A percentile compares a stretch with the other conserved stretches of the same genome.
Evolutionary conservation across 30 jellyfish, hydroid and myxozoan species (phyloP).

Genomic region (Hydractinia symbiolongicarpus): DNA sequence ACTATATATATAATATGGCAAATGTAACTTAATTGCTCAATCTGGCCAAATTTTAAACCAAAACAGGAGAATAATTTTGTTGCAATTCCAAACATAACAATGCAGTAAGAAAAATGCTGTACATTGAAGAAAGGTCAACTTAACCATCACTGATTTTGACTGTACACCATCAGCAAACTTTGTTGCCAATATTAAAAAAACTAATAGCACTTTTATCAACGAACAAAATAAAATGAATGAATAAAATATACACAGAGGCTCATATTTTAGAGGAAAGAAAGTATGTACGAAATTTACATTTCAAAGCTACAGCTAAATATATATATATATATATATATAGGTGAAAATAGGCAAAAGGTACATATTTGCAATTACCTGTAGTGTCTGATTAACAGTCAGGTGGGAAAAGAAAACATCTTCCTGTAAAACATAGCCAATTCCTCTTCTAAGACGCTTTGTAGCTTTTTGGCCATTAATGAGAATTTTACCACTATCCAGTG

Average conservation of each 20-base stretch:
- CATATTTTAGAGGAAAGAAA: neutral
- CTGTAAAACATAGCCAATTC: constrained; percentile 54
- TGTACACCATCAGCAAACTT: too few relatives aligned
- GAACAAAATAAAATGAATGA: too few relatives aligned
- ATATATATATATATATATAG: neutral
- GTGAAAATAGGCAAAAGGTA: too few relatives aligned
- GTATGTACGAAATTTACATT: neutral
- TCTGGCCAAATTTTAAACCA: constrained; percentile 26
- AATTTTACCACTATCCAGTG: constrained; percentile 14
- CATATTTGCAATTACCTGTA: constrained; percentile 10
- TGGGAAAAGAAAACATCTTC: constrained; percentile 68
- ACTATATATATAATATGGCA: constrained; percentile 28
- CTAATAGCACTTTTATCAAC: too few relatives aligned
- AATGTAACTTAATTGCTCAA: constrained; percentile 5
- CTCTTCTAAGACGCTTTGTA: constrained; percentile 28
- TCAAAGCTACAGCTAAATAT: neutral
- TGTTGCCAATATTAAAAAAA: too few relatives aligned
- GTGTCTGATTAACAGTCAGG: constrained; percentile 22
- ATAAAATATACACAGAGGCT: too few relatives aligned
- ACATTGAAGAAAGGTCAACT: too few relatives aligned
- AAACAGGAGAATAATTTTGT: constrained; percentile 25
- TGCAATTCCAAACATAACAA: neutral
- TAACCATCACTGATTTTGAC: too few relatives aligned
- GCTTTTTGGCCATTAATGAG: constrained; percentile 21
- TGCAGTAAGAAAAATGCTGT: too few relatives aligned